Conservation (phyloP, 1,140 invertebrate genomes). For the Condylostylus longicornis region DNA sequence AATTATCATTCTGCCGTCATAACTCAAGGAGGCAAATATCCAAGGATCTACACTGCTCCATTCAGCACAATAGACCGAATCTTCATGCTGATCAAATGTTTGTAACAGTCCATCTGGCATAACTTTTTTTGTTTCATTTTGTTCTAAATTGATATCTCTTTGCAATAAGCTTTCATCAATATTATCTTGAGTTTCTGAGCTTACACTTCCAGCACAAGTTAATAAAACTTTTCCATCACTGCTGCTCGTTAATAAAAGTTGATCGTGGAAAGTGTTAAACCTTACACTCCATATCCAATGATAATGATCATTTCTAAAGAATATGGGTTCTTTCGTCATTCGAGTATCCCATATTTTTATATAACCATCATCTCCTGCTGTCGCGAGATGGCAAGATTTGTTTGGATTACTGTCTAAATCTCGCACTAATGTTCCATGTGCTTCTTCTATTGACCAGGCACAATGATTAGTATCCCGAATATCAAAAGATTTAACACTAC, state of each 20-base stretch:
- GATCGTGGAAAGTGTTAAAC: conserved; percentile 94
- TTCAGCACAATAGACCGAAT: conserved; percentile 91
- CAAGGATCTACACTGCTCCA: conserved; percentile 96
- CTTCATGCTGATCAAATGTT: conserved; percentile 92
- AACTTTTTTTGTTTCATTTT: conserved; percentile 20
- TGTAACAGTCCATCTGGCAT: conserved; percentile 68
- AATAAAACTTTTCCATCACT: conserved; percentile 86
- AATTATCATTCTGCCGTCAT: conserved; percentile 85
- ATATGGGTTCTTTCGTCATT: conserved; percentile 58
- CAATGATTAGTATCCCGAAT: conserved; percentile 52
- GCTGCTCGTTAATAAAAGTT: conserved; percentile 85
- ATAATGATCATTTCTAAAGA: conserved; percentile 76
- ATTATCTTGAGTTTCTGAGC: conserved; percentile 45
- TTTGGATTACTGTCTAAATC: conserved; percentile 96
- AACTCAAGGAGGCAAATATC: conserved; percentile 94
- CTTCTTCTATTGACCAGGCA: conserved; percentile 69
- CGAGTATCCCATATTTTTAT: conserved; percentile 94
- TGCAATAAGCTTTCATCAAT: conserved; percentile 2
- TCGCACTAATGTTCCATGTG: conserved; percentile 74
- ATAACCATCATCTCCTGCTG: conserved; percentile 87
- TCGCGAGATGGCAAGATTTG: conserved; percentile 83
- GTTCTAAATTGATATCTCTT: conserved; percentile 8
- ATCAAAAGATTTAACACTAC: conserved; percentile 75
- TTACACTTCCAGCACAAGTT: conserved; percentile 71
- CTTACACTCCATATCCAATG: conserved; percentile 93